Evolutionary conservation across 2,888 invertebrate species (phyloP), one percentile per base, ranked within the genome.

Genomic region (Saturnia japonica): DNA sequence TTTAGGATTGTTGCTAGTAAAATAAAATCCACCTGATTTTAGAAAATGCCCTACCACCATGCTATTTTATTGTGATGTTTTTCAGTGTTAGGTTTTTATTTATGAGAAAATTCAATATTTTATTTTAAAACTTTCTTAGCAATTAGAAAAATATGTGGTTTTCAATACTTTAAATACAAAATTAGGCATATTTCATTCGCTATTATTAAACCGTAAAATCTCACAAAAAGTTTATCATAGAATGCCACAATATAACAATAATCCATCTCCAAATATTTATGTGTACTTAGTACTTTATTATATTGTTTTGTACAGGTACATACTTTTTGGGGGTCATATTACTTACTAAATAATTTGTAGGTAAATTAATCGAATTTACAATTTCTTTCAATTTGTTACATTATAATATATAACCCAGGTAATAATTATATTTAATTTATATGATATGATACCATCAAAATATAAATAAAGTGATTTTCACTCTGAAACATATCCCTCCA

Each of bases 181-280:
- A 34, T 47, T 47, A n/a, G n/a, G n/a, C n/a, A n/a, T 16, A 47
- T 47, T 19, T 19, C 7, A 7, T 47, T 19, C 4, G 47, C 19
- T 47, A 16, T 47, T 8, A 47, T 16, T 6, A 16, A n/a, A 47
- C 19, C 19, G 19, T 47, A 19, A 47, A 47, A 47, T 47, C 47
- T 47, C 47, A 7, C 19, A 47, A 47, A 47, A 47, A 47, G 47
- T 54, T 0, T 28, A 34, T 62, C 34, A 25, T 4, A 1, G 22
- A 62, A 16, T 16, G 8, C 14, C 14, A 62, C 16, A 34, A 16
- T 62, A 62, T 34, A 62, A 28, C 22, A 6, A 62, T 62, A 62
- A 62, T 62, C 34, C 34, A 19, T 28, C 62, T 34, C 8, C 62
- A 28, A 34, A 76, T 62, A 34, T 62, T 62, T 62, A 62, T 62